phyloP scores from a whole-genome alignment of 2,797 vertebrate genomes.

The Siniperca scherzeri region DNA sequence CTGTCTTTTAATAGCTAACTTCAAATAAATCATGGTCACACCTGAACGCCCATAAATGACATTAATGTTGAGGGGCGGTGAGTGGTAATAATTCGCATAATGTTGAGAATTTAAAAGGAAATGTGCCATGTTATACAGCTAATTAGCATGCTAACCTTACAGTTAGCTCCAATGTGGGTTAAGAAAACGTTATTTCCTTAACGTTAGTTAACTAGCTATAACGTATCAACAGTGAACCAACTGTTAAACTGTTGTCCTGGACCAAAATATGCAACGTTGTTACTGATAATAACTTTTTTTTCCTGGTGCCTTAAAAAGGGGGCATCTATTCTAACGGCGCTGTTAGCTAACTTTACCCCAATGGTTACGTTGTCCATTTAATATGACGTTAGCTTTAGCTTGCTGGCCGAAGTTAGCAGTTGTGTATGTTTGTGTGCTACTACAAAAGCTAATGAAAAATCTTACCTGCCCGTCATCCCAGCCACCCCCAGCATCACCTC shows the following conservation, averaged over 20 bases:
- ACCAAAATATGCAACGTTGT: too few relatives aligned
- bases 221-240: neutral
- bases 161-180: neutral
- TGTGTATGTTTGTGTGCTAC: neutral
- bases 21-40: neutral
- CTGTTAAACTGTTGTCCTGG: accelerated
- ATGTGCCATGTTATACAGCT: neutral
- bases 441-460: neutral
- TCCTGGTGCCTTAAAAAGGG: neutral
- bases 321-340: neutral
- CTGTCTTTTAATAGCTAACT: neutral
- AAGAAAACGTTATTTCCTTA: too few relatives aligned
- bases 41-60: neutral
- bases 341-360: constrained; percentile 6
- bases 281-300: neutral
- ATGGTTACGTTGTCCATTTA: constrained; percentile 10
- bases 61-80: accelerated
- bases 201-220: too few relatives aligned
- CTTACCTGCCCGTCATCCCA: constrained; percentile 87
- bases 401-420: neutral
- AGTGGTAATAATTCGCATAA: neutral
- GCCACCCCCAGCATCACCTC: constrained; percentile 84
- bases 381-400: constrained; percentile 52
- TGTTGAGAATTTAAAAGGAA: neutral
- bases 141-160: constrained; percentile 36